Evolutionary conservation across 1,140 invertebrate genomes (phyloP).

Genomic region (Chrysomallon squamiferum): DNA sequence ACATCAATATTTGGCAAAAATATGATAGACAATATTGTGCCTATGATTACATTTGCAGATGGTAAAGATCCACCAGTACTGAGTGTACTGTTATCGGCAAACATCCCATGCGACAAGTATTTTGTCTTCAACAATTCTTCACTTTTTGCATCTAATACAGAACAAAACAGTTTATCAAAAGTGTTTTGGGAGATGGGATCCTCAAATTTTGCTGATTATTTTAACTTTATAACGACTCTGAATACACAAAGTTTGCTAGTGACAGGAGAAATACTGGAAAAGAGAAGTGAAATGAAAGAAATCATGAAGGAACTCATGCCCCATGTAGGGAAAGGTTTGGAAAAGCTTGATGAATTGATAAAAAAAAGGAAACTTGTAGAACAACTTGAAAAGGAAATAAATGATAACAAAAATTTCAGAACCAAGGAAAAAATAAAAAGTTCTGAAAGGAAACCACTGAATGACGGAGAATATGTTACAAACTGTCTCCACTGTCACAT

Average conservation of each 20-base stretch:
- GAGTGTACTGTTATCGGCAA: conserved; percentile 16
- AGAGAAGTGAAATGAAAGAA: conserved; percentile 12
- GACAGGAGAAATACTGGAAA: conserved; percentile 12
- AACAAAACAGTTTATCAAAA: neutral
- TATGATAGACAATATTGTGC: conserved; percentile 34
- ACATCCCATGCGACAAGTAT: conserved; percentile 15
- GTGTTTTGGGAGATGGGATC: conserved; percentile 33
- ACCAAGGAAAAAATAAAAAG: conserved; percentile 11
- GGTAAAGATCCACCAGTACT: conserved; percentile 15
- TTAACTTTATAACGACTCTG: no score
- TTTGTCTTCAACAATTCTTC: neutral
- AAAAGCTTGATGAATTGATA: conserved; percentile 9
- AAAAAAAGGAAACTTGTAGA: conserved; percentile 5
- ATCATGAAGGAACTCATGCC: conserved; percentile 12
- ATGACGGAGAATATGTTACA: conserved; percentile 27
- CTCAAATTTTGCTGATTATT: no score
- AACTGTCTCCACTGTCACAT: conserved; percentile 31
- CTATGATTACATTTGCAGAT: conserved; percentile 40
- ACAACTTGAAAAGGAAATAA: conserved; percentile 16
- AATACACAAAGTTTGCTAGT: no score
- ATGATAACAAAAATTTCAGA: conserved; percentile 29
- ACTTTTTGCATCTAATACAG: conserved; percentile 14
- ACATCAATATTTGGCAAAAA: conserved; percentile 42
- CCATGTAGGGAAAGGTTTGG: conserved; percentile 13
- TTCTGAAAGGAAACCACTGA: conserved; percentile 3